These are phyloP conservation scores for Macrophya annulata DNA, from an alignment of 2,888 invertebrate genomes.

Conservation along the genomic window DNA sequence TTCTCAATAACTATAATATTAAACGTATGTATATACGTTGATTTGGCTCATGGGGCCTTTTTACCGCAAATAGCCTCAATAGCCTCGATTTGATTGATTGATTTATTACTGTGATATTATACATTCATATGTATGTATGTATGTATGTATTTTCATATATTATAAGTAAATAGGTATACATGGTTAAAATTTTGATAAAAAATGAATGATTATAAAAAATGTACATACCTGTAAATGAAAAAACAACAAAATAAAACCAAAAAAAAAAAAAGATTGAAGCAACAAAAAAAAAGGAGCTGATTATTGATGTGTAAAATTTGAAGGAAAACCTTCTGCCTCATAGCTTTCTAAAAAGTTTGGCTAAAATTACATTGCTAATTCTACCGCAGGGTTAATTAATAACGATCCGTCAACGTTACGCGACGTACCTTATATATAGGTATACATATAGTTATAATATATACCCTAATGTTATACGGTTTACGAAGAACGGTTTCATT, in stretches of 20 bases:
- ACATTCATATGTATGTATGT: too few relatives aligned
- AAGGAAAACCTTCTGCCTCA: not conserved
- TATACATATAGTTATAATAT: too few relatives aligned
- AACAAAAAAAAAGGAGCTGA: not conserved
- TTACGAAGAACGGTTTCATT: not conserved
- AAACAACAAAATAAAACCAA: not conserved
- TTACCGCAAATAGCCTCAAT: not conserved
- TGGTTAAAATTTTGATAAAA: not conserved
- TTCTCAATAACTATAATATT: too few relatives aligned
- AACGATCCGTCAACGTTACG: constrained; percentile 32
- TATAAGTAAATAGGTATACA: not conserved
- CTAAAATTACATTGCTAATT: constrained; percentile 14
- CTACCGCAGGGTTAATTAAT: constrained; percentile 33
- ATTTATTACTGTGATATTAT: not conserved
- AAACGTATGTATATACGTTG: too few relatives aligned
- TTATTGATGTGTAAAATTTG: constrained; percentile 19
- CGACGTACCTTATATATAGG: not conserved
- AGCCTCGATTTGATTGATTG: not conserved
- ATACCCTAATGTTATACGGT: not conserved
- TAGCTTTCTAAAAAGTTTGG: not conserved
- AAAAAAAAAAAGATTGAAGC: not conserved
- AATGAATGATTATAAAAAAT: not conserved
- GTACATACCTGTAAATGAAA: not conserved
- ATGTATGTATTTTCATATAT: too few relatives aligned
- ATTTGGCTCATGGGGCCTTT: not conserved